Conservation (phyloP, 2,888 invertebrate genomes). For the Macaria liturata region DNA sequence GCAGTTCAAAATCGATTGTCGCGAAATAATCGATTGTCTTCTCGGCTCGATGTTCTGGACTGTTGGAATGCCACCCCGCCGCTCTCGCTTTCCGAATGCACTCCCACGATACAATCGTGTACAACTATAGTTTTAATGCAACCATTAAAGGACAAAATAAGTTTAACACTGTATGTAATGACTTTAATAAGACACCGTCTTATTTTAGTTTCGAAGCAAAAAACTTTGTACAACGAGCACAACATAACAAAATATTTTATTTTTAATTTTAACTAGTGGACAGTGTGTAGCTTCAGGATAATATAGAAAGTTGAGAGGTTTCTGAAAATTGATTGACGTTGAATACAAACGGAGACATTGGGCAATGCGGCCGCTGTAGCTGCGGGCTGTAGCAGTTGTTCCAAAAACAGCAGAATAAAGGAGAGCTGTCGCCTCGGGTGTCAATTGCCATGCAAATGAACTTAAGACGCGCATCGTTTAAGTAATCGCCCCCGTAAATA, state of each 20-base stretch:
- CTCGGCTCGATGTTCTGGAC: conserved; percentile 56
- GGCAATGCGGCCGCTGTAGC: no score
- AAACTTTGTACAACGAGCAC: no score
- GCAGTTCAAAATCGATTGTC: conserved; percentile 42
- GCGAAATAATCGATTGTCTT: conserved; percentile 57
- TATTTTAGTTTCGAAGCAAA: conserved; percentile 1
- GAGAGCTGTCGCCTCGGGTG: conserved; percentile 52
- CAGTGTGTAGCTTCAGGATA: no score
- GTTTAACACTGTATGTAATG: conserved; percentile 9
- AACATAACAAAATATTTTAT: no score
- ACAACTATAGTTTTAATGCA: conserved; percentile 33
- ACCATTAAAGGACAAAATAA: conserved; percentile 34
- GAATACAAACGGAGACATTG: no score
- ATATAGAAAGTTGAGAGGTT: no score
- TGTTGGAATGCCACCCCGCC: conserved; percentile 75
- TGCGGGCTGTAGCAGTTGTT: conserved; percentile 1
- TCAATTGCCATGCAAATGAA: conserved; percentile 60
- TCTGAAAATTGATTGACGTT: no score
- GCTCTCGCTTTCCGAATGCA: conserved; percentile 70
- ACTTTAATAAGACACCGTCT: conserved; percentile 24
- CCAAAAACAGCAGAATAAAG: conserved; percentile 21
- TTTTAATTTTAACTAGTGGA: no score
- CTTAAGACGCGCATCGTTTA: conserved; percentile 46
- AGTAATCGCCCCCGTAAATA: conserved; percentile 47
- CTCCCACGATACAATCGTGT: conserved; percentile 23